phyloP scores from a whole-genome alignment of 2,797 vertebrate species.

The Notolabrus celidotus region DNA sequence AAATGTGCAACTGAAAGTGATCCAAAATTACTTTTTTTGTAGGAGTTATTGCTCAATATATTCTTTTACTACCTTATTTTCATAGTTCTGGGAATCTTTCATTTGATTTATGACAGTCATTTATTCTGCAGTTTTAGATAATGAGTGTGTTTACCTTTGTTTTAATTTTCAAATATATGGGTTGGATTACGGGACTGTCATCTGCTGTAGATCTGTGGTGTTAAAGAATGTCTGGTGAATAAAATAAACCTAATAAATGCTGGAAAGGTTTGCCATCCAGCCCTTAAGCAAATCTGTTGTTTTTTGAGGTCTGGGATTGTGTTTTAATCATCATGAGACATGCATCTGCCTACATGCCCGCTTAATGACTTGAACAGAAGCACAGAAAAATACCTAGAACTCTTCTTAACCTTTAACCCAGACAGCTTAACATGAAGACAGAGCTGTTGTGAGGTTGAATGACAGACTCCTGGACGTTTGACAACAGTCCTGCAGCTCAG shows the following conservation, averaged over 20 bases:
- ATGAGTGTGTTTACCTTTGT: slow-evolving; percentile 2
- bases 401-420: slow-evolving; percentile 40
- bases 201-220: slow-evolving; percentile 24
- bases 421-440: slow-evolving; percentile 34
- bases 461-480: slow-evolving; percentile 53
- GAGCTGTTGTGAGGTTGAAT: slow-evolving; percentile 39
- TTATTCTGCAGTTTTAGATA: not conserved
- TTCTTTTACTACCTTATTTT: not conserved
- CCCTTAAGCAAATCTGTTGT: not conserved
- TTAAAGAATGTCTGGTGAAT: not conserved
- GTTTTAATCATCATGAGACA: slow-evolving; percentile 25
- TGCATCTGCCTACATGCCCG: slow-evolving; percentile 12
- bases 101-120: slow-evolving; percentile 4
- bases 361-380: slow-evolving; percentile 16
- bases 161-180: slow-evolving; percentile 20
- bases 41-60: slow-evolving; percentile 8
- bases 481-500: slow-evolving; percentile 56
- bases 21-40: slow-evolving; percentile 13
- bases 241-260: slow-evolving; percentile 6
- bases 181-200: slow-evolving; percentile 11
- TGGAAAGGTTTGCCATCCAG: not conserved
- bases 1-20: slow-evolving; percentile 11
- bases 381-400: slow-evolving; percentile 24
- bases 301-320: slow-evolving; percentile 13
- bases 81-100: not conserved